These are phyloP conservation scores for Aspidiotus rigidus DNA, from an alignment of 2,888 invertebrate species.

Conservation along the genomic window DNA sequence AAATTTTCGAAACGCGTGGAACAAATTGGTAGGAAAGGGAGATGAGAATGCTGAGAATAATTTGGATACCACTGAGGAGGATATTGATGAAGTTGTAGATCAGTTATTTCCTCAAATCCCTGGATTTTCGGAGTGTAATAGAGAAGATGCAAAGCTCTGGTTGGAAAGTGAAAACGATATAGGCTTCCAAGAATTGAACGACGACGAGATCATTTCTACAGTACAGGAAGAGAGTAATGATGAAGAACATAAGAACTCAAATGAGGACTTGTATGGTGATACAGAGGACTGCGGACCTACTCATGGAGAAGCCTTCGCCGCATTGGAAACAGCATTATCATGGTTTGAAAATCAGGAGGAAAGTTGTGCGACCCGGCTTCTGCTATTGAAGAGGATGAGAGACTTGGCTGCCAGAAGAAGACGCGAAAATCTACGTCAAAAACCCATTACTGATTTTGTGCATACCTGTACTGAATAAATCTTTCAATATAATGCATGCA, in stretches of 20 bases:
- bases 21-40: neutral
- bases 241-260: neutral
- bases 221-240: neutral
- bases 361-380: conserved; percentile 1
- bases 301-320: conserved; percentile 1
- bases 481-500: neutral
- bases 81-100: too few relatives aligned
- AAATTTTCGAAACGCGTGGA: too few relatives aligned
- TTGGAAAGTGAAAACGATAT: neutral
- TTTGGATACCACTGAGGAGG: conserved; percentile 2
- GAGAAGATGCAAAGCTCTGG: conserved; percentile 1
- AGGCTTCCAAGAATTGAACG: neutral
- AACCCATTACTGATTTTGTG: neutral
- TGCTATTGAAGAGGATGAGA: neutral
- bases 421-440: neutral
- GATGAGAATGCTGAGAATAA: neutral
- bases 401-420: neutral
- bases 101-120: too few relatives aligned
- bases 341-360: neutral
- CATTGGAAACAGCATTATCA: neutral
- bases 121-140: neutral
- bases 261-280: conserved; percentile 2
- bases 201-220: neutral
- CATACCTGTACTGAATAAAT: neutral
- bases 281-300: conserved; percentile 1